phyloP scores from a whole-genome alignment of 2,113 vertebrate species.

The Daphoenositta chrysoptera region DNA sequence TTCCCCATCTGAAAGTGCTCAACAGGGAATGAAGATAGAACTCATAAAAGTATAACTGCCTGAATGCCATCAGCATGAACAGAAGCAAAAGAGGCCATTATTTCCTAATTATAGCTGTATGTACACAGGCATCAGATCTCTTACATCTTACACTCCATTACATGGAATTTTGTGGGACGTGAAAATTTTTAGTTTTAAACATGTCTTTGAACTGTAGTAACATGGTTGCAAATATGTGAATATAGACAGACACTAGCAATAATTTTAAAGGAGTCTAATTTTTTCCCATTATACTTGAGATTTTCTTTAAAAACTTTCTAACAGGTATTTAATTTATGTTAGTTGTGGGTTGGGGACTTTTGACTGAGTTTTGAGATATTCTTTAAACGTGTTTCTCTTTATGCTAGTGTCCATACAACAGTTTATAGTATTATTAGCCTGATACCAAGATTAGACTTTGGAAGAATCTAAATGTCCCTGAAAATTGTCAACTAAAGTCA shows the following conservation, averaged over 20 bases:
- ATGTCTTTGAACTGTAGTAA: background rate
- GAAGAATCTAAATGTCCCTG: background rate
- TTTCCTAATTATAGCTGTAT: background rate
- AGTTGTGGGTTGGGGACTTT: fast-evolving
- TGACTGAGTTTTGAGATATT: background rate
- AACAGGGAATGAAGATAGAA: background rate
- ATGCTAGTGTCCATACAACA: background rate
- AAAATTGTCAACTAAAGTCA: background rate
- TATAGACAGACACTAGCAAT: background rate
- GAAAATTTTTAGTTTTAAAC: background rate
- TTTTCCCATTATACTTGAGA: background rate
- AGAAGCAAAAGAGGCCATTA: background rate
- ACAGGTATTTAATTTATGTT: background rate
- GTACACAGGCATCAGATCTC: background rate
- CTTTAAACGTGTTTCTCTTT: background rate
- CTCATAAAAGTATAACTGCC: background rate
- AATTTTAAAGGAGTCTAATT: background rate
- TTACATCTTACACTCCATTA: background rate
- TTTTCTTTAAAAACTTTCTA: background rate
- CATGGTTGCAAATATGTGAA: background rate
- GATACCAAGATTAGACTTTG: background rate
- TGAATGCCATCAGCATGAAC: background rate
- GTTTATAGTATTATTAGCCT: background rate
- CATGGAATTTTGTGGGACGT: background rate
- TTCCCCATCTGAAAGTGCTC: background rate